These are phyloP conservation scores for Prosopocoilus inquinatus DNA, from an alignment of 2,888 invertebrate genomes.

Conservation along the genomic window DNA sequence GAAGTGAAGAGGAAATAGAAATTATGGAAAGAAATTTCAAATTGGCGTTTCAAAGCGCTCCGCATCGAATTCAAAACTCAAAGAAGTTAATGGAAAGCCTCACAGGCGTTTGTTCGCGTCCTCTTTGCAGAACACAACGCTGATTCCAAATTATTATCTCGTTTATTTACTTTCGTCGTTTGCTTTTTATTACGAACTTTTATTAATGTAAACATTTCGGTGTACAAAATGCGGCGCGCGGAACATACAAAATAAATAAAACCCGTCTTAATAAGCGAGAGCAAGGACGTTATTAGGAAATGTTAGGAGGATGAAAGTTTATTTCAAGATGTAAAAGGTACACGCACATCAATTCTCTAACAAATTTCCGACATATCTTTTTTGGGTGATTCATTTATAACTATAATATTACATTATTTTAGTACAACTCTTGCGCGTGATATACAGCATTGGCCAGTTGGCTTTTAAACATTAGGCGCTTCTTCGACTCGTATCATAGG, in stretches of 20 bases:
- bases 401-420: too few relatives aligned
- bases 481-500: too few relatives aligned
- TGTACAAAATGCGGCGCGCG: conserved; percentile 10
- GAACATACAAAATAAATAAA: conserved; percentile 17
- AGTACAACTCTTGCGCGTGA: too few relatives aligned
- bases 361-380: too few relatives aligned
- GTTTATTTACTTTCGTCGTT: conserved; percentile 40
- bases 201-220: conserved; percentile 19
- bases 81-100: conserved; percentile 59
- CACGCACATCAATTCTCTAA: too few relatives aligned
- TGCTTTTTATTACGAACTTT: conserved; percentile 37
- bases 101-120: conserved; percentile 58
- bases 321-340: too few relatives aligned
- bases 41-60: conserved; percentile 28
- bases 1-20: conserved; percentile 31
- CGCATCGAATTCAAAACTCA: conserved; percentile 21
- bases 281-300: too few relatives aligned
- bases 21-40: conserved; percentile 37
- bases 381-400: too few relatives aligned
- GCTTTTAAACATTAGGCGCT: too few relatives aligned
- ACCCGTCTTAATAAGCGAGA: background rate
- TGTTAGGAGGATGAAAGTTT: too few relatives aligned
- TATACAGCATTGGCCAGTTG: too few relatives aligned
- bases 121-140: conserved; percentile 42
- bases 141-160: conserved; percentile 42